A percentile compares a stretch with the other conserved stretches of the same genome.
Conservation (phyloP, 2,797 vertebrate species). For the Phalanger gymnotis region DNA sequence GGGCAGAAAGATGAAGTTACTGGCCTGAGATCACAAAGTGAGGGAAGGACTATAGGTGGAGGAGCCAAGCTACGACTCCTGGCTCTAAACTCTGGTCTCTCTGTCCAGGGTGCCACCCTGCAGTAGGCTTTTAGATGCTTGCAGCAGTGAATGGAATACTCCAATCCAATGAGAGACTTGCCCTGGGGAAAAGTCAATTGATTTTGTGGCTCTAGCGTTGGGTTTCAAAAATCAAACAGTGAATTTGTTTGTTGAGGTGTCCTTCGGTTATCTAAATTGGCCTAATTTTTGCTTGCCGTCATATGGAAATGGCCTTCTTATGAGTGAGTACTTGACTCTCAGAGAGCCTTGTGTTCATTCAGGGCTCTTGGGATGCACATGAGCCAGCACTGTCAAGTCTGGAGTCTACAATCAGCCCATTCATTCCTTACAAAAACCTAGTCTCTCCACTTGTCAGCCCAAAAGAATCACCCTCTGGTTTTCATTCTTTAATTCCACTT, state of each 20-base stretch:
- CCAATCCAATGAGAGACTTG: not conserved
- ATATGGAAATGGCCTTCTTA: not conserved
- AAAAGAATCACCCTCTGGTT: slow-evolving; percentile 9
- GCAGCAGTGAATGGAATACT: not conserved
- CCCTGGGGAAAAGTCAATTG: not conserved
- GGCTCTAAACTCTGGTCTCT: too few relatives aligned
- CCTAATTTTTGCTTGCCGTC: not conserved
- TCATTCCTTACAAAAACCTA: slow-evolving; percentile 38
- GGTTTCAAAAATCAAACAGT: slow-evolving; percentile 13
- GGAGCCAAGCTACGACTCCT: not conserved
- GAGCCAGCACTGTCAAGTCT: not conserved
- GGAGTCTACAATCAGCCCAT: slow-evolving; percentile 4
- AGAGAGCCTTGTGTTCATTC: not conserved
- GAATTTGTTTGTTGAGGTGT: slow-evolving; percentile 9
- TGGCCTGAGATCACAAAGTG: not conserved
- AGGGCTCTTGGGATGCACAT: not conserved
- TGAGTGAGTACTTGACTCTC: not conserved
- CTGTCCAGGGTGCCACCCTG: too few relatives aligned
- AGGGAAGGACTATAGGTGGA: too few relatives aligned
- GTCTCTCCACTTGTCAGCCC: not conserved
- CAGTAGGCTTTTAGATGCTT: not conserved
- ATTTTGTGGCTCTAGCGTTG: not conserved
- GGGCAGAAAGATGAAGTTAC: not conserved
- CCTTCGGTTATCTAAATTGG: not conserved
- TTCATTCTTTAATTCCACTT: slow-evolving; percentile 17